These are phyloP conservation scores for Achlya flavicornis DNA, from an alignment of 2,888 invertebrate species.

Conservation along the genomic window DNA sequence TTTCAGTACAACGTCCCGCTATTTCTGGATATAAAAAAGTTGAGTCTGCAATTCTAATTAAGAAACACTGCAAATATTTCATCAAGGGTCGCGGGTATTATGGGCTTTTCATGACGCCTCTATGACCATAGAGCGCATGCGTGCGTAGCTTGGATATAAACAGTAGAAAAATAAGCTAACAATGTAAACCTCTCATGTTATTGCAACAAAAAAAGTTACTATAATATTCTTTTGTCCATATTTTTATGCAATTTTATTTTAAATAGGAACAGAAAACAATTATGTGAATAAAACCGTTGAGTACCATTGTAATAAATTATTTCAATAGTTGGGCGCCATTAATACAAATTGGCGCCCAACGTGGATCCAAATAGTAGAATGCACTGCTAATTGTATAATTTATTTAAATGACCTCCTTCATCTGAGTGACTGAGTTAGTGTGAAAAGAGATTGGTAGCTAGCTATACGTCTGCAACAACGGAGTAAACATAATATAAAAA, in stretches of 20 bases:
- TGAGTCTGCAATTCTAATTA: conserved; percentile 56
- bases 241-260: not conserved
- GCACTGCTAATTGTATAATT: not conserved
- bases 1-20: conserved; percentile 27
- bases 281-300: not conserved
- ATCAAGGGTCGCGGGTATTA: conserved; percentile 57
- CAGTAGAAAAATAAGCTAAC: not conserved
- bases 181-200: not conserved
- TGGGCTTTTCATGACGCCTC: conserved; percentile 36
- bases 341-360: conserved; percentile 30
- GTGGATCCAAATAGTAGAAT: conserved; percentile 14
- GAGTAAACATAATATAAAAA: not conserved
- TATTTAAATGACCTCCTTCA: not conserved
- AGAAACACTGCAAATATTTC: conserved; percentile 58
- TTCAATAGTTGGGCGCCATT: conserved; percentile 28
- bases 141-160: conserved; percentile 10
- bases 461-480: not conserved
- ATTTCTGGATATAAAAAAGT: conserved; percentile 33
- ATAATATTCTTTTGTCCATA: not conserved
- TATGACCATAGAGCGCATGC: conserved; percentile 40
- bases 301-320: not conserved
- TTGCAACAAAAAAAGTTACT: not conserved
- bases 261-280: not conserved
- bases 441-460: not conserved
- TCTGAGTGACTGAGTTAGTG: not conserved